Percentiles rank a stretch among this genome's conserved stretches.
These are phyloP conservation scores for Penelope pileata DNA, from an alignment of 2,113 vertebrate species.

Conservation along the genomic window DNA sequence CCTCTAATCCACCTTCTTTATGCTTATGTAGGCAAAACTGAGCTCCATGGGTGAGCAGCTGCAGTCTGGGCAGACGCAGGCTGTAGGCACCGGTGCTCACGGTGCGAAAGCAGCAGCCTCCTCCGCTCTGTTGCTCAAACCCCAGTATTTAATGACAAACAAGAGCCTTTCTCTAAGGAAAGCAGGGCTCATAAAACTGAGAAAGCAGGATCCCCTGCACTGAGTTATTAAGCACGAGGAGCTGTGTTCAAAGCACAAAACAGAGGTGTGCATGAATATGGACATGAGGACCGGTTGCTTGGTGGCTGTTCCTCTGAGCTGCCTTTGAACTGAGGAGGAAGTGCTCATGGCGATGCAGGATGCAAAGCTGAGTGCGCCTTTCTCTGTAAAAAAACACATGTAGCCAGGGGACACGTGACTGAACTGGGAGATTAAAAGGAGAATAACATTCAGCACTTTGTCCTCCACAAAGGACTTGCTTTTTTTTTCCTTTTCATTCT, in stretches of 20 bases:
- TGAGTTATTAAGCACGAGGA: background rate
- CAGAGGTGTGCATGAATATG: constrained; percentile 47
- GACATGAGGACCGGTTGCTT: background rate
- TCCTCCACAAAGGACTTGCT: background rate
- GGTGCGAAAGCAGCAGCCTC: background rate
- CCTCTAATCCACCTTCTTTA: background rate
- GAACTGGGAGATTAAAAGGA: constrained; percentile 27
- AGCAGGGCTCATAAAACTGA: background rate
- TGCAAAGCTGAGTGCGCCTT: constrained; percentile 34
- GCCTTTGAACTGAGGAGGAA: constrained; percentile 70
- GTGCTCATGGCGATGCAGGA: constrained; percentile 55
- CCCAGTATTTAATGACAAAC: background rate
- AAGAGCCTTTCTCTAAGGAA: background rate
- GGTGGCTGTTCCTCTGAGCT: background rate
- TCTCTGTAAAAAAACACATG: constrained; percentile 21
- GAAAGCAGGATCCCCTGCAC: background rate
- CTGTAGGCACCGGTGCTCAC: background rate
- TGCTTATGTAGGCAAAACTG: background rate
- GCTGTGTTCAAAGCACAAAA: background rate
- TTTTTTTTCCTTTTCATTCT: background rate
- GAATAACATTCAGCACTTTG: constrained; percentile 17
- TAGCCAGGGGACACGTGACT: constrained; percentile 26
- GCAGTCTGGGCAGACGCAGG: background rate
- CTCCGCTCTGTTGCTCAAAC: background rate
- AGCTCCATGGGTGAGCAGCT: background rate